Evolutionary conservation across 2,888 invertebrate genomes (phyloP), one percentile per base, ranked within the genome.

Genomic region (Sarcophaga subvicina): DNA sequence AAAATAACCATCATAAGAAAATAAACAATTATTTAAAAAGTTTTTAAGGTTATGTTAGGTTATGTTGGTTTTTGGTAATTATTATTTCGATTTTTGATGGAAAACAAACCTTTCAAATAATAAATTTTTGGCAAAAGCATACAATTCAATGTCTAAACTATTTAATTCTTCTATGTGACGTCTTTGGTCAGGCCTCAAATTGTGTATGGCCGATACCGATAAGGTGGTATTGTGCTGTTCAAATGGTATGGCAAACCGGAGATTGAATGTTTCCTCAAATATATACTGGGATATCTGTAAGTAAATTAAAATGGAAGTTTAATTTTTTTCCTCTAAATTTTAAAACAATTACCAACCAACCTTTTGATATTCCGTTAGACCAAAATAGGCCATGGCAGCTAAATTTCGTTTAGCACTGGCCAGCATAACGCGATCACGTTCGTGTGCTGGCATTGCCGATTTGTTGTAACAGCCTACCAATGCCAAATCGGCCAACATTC

Each of bases 401-500:
- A 99, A 95, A 94, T 99, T 99, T 89, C 96, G 95, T 94, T 99
- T 99, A 78, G 99, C 99, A 91, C 98, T 99, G 59, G 97, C 97
- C 88, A 99, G 94, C 95, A 99, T 96, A 71, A 98, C 96, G 78
- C 96, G 94, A 91, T 98, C 97, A 60, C 97, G 95, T 90, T 98
- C 97, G 14, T 95, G 94, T 73, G 95, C 94, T 73, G 96, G 95
- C 94, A 97, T 95, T 89, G 96, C 95, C 72, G 96, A 96, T 90
- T 96, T 96, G 92, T 99, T 98, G 94, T 99, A 99, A 94, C 99
- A 99, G 82, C 98, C 98, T 60, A 99, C 97, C 73, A 99, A 95
- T 83, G 98, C 97, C 89, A 99, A 95, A 94, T 99, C 98, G 20
- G 99, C 98, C 91, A 99, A 93, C 99, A 99, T 99, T 89, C 99